Conservation (phyloP, 2,888 invertebrate genomes). For the Phalera bucephala region DNA sequence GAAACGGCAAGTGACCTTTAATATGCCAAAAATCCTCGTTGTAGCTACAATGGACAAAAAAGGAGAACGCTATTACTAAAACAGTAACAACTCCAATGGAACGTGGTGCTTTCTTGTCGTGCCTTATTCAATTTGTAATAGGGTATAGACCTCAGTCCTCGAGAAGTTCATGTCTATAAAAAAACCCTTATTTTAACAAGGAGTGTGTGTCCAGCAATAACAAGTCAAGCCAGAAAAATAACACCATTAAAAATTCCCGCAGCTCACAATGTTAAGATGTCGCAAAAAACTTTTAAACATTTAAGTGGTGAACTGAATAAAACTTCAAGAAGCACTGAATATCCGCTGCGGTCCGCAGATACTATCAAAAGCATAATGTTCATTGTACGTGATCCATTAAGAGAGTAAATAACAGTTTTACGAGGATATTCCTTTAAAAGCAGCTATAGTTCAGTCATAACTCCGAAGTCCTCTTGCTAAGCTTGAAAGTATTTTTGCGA, state of each 20-base stretch:
- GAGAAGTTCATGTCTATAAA: no score
- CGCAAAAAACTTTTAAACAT: conserved; percentile 17
- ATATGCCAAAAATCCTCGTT: no score
- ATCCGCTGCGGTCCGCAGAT: conserved; percentile 8
- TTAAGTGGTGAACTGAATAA: conserved; percentile 14
- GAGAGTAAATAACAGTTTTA: conserved; percentile 13
- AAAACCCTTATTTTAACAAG: no score
- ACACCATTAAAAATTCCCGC: conserved; percentile 21
- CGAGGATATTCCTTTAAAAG: conserved; percentile 21
- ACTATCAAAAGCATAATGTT: conserved; percentile 39
- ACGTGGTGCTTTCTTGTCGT: no score
- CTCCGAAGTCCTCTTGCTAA: background rate
- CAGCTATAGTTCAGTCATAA: conserved; percentile 4
- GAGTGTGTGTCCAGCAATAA: no score
- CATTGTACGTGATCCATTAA: conserved; percentile 48
- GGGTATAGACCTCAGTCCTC: no score
- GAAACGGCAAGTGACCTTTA: no score
- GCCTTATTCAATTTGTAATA: no score
- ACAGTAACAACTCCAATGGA: no score
- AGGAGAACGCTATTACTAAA: no score
- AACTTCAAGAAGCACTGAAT: conserved; percentile 25
- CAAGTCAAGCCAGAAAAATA: no score
- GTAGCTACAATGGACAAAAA: no score
- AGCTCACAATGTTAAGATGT: conserved; percentile 16
- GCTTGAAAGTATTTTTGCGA: background rate